Evolutionary conservation across 2,113 vertebrate species (phyloP), one percentile per base, ranked within the genome.

Genomic region (Pelusios castaneus): DNA sequence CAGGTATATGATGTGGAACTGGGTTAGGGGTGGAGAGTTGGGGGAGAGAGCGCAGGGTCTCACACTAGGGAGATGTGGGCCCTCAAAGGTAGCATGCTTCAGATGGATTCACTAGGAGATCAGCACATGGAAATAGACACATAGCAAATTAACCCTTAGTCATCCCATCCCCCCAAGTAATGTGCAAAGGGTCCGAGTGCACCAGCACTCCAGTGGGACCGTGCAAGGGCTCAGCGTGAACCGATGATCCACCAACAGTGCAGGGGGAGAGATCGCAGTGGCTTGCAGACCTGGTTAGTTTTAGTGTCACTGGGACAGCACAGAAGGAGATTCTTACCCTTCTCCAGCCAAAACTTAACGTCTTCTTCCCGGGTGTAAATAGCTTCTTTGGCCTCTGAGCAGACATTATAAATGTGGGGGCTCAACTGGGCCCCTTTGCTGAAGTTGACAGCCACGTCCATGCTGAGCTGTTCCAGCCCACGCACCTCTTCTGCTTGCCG

Each of bases 321-420:
- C 10, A 0, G 0, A 31, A 1, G 27, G 67, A 25, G 41, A 19
- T 78, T 73, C 94, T 84, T 92, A 99, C 98, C 97, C 98, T 98
- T 98, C 91, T 99, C 98, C 96, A 99, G 97, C 99, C 99, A 99
- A 97, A 99, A 98, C 90, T 96, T 98, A 94, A 98, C 98, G 16
- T 99, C 99, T 7, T 98, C 98, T 95, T 99, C 99, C 1, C 99
- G 98, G 25, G 99, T 98, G 95, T 99, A 99, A 85, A 99, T 98
- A 52, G 99, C 98, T 49, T 99, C 99, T 1, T 51, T 95, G n/a
- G 99, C 99, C 95, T 99, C 99, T 0, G 99, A 98, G 31, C 99
- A 99, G 92, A 99, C 98, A 16, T 99, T 99, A 97, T 98, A 98
- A 91, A 99, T 97, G 93, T 99, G 99, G 73, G 98, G 95, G 95